These are phyloP conservation scores for Chlorodrepanis virens DNA, from an alignment of 2,113 vertebrate species.

Conservation along the genomic window DNA sequence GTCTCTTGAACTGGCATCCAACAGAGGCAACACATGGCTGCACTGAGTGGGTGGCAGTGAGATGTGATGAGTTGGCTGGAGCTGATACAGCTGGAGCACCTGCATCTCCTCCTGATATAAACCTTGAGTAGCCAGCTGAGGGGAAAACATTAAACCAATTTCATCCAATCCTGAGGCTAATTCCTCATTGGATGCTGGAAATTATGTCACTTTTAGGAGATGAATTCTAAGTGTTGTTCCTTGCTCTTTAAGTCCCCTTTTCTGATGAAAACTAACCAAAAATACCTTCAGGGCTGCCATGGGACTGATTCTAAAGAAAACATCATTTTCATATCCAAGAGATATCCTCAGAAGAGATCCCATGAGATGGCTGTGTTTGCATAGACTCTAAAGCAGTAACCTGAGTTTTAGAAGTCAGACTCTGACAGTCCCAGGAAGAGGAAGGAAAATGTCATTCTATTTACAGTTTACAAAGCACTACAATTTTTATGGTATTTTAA, in stretches of 20 bases:
- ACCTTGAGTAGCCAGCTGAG: background rate
- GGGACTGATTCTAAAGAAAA: constrained; percentile 9
- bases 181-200: background rate
- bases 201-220: background rate
- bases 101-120: background rate
- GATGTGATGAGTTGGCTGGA: background rate
- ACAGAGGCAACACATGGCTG: background rate
- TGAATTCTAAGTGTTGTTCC: background rate
- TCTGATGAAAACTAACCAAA: background rate
- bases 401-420: background rate
- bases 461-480: background rate
- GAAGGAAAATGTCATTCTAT: background rate
- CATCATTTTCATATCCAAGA: constrained; percentile 1
- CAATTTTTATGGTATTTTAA: background rate
- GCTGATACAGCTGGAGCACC: background rate
- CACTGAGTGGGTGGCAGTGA: rapidly evolving
- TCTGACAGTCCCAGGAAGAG: background rate
- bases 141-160: background rate
- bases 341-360: background rate
- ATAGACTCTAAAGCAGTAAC: background rate
- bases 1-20: background rate
- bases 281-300: background rate
- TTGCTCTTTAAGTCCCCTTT: background rate
- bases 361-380: background rate
- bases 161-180: background rate